A percentile compares a stretch with the other conserved stretches of the same genome.
Conservation (phyloP, 2,113 vertebrate genomes). For the Dissostichus mawsoni region DNA sequence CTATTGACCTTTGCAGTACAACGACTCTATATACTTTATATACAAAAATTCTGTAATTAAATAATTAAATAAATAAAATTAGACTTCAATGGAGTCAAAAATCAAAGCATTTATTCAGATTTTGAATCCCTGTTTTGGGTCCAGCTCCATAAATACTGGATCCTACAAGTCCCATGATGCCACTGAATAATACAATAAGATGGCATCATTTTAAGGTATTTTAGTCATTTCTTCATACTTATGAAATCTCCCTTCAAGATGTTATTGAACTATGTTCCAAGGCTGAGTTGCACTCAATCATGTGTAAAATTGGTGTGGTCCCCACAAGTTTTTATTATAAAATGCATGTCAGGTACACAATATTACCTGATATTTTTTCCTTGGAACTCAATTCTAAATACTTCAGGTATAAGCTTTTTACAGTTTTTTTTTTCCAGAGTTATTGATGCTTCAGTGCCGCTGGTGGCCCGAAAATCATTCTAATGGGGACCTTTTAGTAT, state of each 20-base stretch:
- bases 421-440: neutral
- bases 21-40: neutral
- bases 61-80: neutral
- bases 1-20: slow-evolving; percentile 13
- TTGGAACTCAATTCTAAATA: no score
- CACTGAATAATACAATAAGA: neutral
- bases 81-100: neutral
- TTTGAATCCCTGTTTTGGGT: neutral
- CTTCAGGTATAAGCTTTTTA: no score
- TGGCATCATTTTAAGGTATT: neutral
- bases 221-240: no score
- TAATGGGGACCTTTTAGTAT: neutral
- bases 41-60: no score
- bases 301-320: no score
- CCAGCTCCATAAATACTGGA: neutral
- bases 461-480: neutral
- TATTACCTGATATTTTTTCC: no score
- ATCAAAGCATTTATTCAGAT: neutral
- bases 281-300: no score
- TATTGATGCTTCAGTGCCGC: neutral
- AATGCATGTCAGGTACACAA: no score
- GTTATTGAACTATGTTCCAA: no score
- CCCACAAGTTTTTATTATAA: no score
- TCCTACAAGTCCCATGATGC: neutral
- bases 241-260: no score